Conservation (phyloP, 1,140 invertebrate genomes). For the Plodia interpunctella region DNA sequence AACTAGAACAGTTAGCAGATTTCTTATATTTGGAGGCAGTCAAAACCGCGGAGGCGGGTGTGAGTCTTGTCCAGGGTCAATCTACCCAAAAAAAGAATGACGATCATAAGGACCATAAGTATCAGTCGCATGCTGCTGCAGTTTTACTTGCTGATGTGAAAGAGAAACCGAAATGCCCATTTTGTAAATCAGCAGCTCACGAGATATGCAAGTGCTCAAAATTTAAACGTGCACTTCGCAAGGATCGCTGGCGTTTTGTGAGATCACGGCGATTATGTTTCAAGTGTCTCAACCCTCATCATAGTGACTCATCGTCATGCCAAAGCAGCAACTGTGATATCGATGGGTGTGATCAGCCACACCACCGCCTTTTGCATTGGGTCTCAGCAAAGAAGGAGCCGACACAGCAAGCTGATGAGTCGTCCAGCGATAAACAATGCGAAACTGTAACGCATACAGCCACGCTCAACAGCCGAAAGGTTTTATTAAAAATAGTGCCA, state of each 20-base stretch:
- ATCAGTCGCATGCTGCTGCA: too few species aligned
- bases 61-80: conserved; percentile 11
- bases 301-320: background rate
- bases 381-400: too few species aligned
- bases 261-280: background rate
- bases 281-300: conserved; percentile 3
- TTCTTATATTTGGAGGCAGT: conserved; percentile 17
- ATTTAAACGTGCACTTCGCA: conserved; percentile 13
- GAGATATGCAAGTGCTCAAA: background rate
- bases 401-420: too few species aligned
- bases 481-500: conserved; percentile 3
- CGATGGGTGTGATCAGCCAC: conserved; percentile 12
- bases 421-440: too few species aligned
- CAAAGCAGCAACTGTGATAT: conserved; percentile 11
- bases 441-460: too few species aligned
- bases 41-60: background rate
- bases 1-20: conserved; percentile 9
- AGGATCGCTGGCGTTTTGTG: conserved; percentile 14
- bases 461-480: too few species aligned
- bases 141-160: too few species aligned
- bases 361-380: conserved; percentile 17
- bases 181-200: background rate
- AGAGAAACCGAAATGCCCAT: too few species aligned
- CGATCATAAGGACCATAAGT: background rate
- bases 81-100: too few species aligned